Base-by-base conservation (phyloP, 1,140 invertebrate species). In the Maniola jurtina region DNA sequence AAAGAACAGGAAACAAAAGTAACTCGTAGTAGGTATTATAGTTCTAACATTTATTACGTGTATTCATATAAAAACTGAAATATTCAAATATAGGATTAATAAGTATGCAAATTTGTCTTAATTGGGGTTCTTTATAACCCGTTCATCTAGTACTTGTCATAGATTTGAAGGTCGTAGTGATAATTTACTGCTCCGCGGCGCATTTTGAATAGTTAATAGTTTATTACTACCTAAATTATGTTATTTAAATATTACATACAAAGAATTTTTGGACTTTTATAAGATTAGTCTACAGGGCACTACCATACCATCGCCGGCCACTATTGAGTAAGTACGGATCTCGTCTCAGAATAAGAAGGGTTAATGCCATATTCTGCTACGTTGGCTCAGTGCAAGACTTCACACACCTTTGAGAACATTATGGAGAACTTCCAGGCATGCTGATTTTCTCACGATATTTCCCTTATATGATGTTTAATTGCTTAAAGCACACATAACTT, bases 141-240 rank as follows among this genome's bases (percentile, higher is more conserved):
- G 73, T 70, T 69, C 66, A 66, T 66, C 68, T 56, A 70, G 60
- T 71, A 68, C 61, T 67, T 68, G 62, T 70, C 56, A 42, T 66
- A 70, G 62, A 52, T 64, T 47, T 66, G 71, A 75, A 75, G 73
- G 73, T 69, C 68, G 64, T 54, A 61, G 48, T 75, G 65, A 72
- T 75, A 70, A 70, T 70, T 66, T 50, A 72, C 56, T 65, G 63
- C 63, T 68, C 61, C 45, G 55, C 67, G 62, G 70, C 65, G 38
- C 61, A 66, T 63, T 66, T 64, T 63, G 36, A 66, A 55, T 65
- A 40, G 15, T 65, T 38, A 60, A 59, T 61, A 55, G 33, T 60
- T 47, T 60, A 47, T 60, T 34, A 45, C 34, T 47, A 60, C 40
- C 58, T 38, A 7, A 11, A 9, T 38, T 7, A 11, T 38, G 25